Conservation (phyloP, 1,140 invertebrate genomes). For the Cyrtorhinus lividipennis region DNA sequence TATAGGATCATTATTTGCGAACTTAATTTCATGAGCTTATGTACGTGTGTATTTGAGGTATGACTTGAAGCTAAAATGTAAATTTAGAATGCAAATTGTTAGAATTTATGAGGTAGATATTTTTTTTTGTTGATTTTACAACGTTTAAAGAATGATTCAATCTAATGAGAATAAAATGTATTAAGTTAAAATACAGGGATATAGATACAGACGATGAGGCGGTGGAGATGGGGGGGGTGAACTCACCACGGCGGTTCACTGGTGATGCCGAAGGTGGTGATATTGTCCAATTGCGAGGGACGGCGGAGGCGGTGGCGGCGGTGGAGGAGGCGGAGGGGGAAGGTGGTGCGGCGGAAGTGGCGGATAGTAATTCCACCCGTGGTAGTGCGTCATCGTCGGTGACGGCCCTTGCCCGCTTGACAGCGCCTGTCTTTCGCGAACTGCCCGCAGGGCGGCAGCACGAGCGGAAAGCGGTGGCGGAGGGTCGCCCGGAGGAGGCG, state of each 20-base stretch:
- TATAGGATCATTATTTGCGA: too few relatives aligned
- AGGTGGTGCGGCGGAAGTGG: neutral
- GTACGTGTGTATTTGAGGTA: too few relatives aligned
- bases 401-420: neutral
- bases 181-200: neutral
- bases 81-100: too few relatives aligned
- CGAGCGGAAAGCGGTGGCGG: neutral
- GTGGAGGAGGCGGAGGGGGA: neutral
- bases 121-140: too few relatives aligned
- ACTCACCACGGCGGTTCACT: neutral
- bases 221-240: neutral
- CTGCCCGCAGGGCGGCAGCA: neutral
- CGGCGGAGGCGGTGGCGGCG: neutral
- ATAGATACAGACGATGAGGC: neutral
- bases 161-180: neutral
- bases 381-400: neutral
- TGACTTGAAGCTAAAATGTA: too few relatives aligned
- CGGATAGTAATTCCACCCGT: conserved; percentile 1
- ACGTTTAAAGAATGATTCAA: too few relatives aligned
- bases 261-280: neutral
- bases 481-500: neutral
- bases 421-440: neutral
- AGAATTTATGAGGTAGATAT: too few relatives aligned
- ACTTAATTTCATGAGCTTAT: too few relatives aligned
- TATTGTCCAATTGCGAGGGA: neutral